Conservation (phyloP, 2,113 vertebrate genomes). For the Otis tarda region DNA sequence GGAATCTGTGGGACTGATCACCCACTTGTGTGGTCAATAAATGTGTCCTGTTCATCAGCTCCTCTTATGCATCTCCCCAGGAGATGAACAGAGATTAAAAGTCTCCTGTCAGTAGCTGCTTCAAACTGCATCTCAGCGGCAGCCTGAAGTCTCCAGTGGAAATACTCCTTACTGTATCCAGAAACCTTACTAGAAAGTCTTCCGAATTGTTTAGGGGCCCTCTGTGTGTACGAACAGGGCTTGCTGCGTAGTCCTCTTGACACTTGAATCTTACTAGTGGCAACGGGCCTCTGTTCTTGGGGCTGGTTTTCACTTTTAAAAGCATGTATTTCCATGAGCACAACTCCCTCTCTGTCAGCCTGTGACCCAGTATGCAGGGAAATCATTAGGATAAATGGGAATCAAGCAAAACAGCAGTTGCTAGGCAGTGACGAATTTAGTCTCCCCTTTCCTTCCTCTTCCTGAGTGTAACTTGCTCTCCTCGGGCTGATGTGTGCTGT, state of each 20-base stretch:
- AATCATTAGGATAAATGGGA: neutral
- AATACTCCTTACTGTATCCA: neutral
- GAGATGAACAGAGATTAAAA: neutral
- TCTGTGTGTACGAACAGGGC: neutral
- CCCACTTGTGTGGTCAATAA: neutral
- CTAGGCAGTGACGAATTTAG: neutral
- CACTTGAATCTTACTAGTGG: neutral
- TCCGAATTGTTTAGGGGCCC: neutral
- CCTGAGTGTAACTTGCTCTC: neutral
- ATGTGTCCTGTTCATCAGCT: neutral
- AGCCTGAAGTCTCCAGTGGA: neutral
- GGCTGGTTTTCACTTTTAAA: neutral
- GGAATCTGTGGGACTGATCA: neutral
- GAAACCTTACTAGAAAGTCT: neutral
- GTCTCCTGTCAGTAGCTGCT: neutral
- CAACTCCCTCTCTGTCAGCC: neutral
- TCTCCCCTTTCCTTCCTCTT: neutral
- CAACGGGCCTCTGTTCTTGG: neutral
- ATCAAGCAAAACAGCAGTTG: neutral
- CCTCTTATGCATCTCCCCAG: fast-evolving
- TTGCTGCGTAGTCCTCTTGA: neutral
- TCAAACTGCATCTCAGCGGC: neutral
- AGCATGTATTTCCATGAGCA: neutral
- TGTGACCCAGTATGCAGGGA: neutral
- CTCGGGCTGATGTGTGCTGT: neutral